Conservation (phyloP, 2,113 vertebrate species). For the Sylvia atricapilla region DNA sequence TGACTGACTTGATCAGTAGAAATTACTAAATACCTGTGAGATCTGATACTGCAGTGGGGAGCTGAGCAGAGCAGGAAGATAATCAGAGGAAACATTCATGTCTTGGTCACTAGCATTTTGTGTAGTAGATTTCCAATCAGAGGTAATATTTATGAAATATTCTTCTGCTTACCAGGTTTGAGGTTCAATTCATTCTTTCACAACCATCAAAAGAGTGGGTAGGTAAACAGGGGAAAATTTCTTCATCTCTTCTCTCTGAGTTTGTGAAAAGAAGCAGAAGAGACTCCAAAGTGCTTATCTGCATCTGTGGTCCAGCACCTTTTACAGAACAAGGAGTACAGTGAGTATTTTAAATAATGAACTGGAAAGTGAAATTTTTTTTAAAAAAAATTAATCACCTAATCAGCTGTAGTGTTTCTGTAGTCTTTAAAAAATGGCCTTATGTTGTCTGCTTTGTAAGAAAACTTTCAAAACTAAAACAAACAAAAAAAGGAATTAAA, state of each 20-base stretch:
- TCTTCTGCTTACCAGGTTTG: conserved; percentile 79
- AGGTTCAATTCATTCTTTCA: conserved; percentile 88
- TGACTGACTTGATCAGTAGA: background rate
- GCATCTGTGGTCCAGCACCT: conserved; percentile 87
- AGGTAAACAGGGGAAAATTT: conserved; percentile 81
- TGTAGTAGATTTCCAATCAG: background rate
- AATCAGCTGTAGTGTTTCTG: background rate
- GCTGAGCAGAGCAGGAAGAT: background rate
- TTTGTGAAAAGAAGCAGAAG: conserved; percentile 72
- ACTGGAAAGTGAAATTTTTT: background rate
- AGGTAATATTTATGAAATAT: background rate
- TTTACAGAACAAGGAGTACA: conserved; percentile 85
- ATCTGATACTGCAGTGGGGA: background rate
- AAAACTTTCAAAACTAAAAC: background rate
- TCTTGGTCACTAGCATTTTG: background rate
- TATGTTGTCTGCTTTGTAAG: background rate
- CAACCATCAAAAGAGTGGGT: conserved; percentile 80
- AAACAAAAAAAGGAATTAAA: background rate
- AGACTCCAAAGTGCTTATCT: conserved; percentile 79
- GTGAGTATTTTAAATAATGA: conserved; percentile 71
- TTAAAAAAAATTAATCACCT: background rate
- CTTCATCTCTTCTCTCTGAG: conserved; percentile 76
- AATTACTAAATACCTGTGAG: background rate
- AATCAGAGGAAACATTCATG: background rate
- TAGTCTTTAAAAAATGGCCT: background rate